A percentile compares a stretch with the other conserved stretches of the same genome.
phyloP scores from a whole-genome alignment of 2,113 vertebrate species.

The Podarcis cretensis region DNA sequence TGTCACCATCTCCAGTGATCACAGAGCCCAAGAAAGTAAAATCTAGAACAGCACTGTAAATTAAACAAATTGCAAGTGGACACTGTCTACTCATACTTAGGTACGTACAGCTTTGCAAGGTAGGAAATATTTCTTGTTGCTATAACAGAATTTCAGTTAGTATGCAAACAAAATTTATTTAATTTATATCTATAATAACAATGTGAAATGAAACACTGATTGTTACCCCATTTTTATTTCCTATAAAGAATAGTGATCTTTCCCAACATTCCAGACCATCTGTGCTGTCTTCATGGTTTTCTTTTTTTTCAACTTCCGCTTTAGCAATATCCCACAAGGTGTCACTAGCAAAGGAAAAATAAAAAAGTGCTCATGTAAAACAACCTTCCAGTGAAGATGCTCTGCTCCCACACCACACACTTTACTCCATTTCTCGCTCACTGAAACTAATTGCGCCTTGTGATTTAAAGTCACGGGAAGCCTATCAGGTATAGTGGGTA shows the following conservation, averaged over 20 bases:
- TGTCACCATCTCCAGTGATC: no score
- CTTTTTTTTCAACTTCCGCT: slow-evolving; percentile 80
- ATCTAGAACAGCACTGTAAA: neutral
- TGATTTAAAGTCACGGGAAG: fast-evolving
- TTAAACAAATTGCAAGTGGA: neutral
- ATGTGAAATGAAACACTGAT: neutral
- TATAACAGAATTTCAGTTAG: neutral
- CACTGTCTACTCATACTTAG: neutral
- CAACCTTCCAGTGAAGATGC: neutral
- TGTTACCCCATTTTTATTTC: slow-evolving; percentile 91
- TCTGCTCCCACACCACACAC: neutral
- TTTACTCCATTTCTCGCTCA: neutral
- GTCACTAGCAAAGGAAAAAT: slow-evolving; percentile 73
- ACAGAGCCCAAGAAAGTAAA: no score
- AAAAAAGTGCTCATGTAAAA: slow-evolving; percentile 34
- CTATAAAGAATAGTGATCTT: slow-evolving; percentile 89
- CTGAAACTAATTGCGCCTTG: neutral
- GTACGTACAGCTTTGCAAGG: neutral
- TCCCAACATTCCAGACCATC: slow-evolving; percentile 73
- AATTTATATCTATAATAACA: neutral
- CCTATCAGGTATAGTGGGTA: fast-evolving
- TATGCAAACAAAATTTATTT: neutral
- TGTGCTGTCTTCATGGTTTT: slow-evolving; percentile 54
- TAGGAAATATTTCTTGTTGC: neutral
- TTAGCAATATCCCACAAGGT: slow-evolving; percentile 92